Conservation (phyloP, 2,888 invertebrate species). For the Tachystola acroxantha region DNA sequence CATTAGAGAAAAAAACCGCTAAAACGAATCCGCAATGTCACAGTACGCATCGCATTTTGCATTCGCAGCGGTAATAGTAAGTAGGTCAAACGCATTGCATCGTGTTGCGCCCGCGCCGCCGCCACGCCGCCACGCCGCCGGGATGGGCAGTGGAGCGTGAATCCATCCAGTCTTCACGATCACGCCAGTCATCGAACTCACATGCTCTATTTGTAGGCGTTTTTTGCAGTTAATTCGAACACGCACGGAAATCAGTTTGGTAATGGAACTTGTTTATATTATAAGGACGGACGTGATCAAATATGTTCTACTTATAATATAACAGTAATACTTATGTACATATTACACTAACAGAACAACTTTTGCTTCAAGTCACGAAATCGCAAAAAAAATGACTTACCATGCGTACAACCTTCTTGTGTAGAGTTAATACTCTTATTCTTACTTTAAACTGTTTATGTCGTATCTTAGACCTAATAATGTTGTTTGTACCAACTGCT, state of each 20-base stretch:
- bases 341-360: background rate
- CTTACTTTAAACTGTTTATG: no score
- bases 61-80: conserved; percentile 12
- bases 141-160: conserved; percentile 47
- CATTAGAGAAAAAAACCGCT: background rate
- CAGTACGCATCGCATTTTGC: conserved; percentile 4
- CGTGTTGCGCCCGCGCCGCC: conserved; percentile 52
- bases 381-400: no score
- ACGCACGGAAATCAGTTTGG: conserved; percentile 10
- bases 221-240: conserved; percentile 17
- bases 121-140: no score
- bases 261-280: conserved; percentile 4
- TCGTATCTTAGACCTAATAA: no score
- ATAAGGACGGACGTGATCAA: background rate
- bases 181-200: conserved; percentile 46
- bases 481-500: no score
- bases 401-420: no score
- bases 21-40: background rate
- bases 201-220: conserved; percentile 62
- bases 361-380: no score
- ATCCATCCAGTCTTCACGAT: conserved; percentile 52
- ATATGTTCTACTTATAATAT: background rate
- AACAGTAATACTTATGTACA: no score
- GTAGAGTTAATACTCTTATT: no score
- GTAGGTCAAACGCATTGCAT: conserved; percentile 68